Evolutionary conservation across 2,888 invertebrate genomes (phyloP).

Genomic region (Stomorhina lunata): DNA sequence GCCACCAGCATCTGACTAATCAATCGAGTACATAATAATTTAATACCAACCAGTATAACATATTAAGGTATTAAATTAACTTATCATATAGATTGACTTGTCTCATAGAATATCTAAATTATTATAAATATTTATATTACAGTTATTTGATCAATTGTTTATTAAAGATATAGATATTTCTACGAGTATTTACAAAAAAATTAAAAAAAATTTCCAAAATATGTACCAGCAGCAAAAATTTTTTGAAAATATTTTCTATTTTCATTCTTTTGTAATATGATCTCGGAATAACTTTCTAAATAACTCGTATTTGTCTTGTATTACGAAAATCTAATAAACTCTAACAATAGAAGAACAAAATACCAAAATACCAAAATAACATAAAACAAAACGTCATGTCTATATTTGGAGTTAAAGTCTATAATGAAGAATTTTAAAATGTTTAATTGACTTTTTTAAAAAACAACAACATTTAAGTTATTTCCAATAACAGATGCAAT

Average conservation of each 20-base stretch:
- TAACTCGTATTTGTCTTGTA: conserved; percentile 33
- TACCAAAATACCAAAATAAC: not conserved
- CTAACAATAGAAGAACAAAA: not conserved
- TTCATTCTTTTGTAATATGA: conserved; percentile 22
- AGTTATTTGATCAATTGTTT: conserved; percentile 28
- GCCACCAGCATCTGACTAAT: too few relatives aligned
- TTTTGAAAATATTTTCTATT: too few relatives aligned
- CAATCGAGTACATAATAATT: too few relatives aligned
- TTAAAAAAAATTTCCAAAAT: not conserved
- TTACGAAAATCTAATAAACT: conserved; percentile 39
- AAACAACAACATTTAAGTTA: not conserved
- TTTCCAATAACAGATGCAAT: not conserved
- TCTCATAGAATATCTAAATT: not conserved
- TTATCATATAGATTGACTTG: not conserved
- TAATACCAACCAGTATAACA: too few relatives aligned
- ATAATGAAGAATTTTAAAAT: too few relatives aligned
- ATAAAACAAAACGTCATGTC: too few relatives aligned
- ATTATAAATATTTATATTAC: conserved; percentile 9
- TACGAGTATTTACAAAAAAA: too few relatives aligned
- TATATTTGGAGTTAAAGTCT: too few relatives aligned
- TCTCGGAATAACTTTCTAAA: conserved; percentile 47
- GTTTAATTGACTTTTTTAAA: not conserved
- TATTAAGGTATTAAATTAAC: not conserved
- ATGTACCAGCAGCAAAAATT: conserved; percentile 4
- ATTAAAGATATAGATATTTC: too few relatives aligned